These are phyloP conservation scores for Vulpes ferrilata DNA, from an alignment of 2,113 vertebrate species.

Conservation along the genomic window DNA sequence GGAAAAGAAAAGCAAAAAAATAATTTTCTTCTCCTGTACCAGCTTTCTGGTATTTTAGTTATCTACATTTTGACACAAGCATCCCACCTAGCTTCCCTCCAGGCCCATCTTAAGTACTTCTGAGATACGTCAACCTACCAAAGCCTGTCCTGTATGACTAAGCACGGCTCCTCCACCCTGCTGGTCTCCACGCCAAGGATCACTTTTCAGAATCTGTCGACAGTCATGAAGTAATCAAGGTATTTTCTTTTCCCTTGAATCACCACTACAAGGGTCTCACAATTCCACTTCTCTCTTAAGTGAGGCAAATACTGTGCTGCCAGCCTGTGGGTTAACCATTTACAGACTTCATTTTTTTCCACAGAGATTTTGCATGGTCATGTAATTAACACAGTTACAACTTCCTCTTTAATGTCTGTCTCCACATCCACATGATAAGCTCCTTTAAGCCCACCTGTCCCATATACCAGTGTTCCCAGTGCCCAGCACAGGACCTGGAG, in stretches of 20 bases:
- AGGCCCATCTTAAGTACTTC: not conserved
- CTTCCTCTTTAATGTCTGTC: not conserved
- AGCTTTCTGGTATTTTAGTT: not conserved
- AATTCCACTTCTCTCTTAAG: not conserved
- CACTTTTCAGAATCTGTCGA: not conserved
- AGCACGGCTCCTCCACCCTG: not conserved
- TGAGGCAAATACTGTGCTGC: not conserved
- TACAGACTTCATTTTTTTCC: not conserved
- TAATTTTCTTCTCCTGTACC: not conserved
- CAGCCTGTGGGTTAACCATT: not conserved
- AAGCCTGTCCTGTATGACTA: not conserved
- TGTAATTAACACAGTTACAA: conserved; percentile 34
- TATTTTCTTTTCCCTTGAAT: conserved; percentile 19
- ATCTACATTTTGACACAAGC: not conserved
- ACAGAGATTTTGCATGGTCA: conserved; percentile 26
- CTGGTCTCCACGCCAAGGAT: not conserved
- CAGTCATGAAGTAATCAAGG: not conserved
- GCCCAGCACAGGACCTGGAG: not conserved
- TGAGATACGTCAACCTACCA: not conserved
- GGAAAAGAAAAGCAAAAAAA: not conserved
- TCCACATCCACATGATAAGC: not conserved
- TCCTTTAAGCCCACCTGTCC: not conserved
- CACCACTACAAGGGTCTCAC: not conserved
- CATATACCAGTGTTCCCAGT: not conserved
- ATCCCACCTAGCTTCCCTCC: not conserved